These are phyloP conservation scores for Paraplagusia blochii DNA, from an alignment of 2,113 vertebrate species.

Conservation along the genomic window DNA sequence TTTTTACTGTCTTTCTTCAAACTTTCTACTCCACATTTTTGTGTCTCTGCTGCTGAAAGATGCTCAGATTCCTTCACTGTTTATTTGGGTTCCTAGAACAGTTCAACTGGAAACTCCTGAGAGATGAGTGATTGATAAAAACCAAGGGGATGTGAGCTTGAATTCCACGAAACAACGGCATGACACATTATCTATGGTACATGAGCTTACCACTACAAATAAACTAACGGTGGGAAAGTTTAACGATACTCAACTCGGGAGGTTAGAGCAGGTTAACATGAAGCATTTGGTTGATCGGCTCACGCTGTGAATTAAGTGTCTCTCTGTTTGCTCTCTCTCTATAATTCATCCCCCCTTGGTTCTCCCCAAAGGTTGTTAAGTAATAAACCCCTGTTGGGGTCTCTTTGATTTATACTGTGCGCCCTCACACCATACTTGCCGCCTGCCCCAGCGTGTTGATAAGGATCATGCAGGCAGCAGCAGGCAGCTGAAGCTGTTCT, in stretches of 20 bases:
- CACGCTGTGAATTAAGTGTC: not conserved
- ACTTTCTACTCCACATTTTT: too few relatives aligned
- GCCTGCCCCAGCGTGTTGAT: conserved; percentile 17
- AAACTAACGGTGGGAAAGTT: conserved; percentile 21
- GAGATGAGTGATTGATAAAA: conserved; percentile 19
- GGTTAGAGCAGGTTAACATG: too few relatives aligned
- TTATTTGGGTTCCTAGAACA: conserved; percentile 4
- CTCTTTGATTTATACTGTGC: conserved; percentile 26
- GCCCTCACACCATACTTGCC: conserved; percentile 6
- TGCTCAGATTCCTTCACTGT: not conserved
- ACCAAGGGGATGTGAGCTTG: not conserved
- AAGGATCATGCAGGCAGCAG: conserved; percentile 34
- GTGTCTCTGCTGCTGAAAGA: not conserved
- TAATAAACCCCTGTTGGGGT: not conserved
- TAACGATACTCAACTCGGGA: not conserved
- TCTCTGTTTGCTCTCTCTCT: not conserved
- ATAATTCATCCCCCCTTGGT: not conserved
- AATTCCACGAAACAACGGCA: conserved; percentile 35
- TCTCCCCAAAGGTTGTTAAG: not conserved
- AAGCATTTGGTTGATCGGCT: too few relatives aligned
- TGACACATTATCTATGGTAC: not conserved
- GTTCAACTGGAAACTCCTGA: conserved; percentile 13
- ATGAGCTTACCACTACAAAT: not conserved
- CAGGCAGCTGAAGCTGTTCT: conserved; percentile 7
- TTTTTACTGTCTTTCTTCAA: too few relatives aligned